Percentiles rank a stretch among this genome's conserved stretches.
phyloP scores from a whole-genome alignment of 2,888 invertebrate species.

The Ligdia adustata region DNA sequence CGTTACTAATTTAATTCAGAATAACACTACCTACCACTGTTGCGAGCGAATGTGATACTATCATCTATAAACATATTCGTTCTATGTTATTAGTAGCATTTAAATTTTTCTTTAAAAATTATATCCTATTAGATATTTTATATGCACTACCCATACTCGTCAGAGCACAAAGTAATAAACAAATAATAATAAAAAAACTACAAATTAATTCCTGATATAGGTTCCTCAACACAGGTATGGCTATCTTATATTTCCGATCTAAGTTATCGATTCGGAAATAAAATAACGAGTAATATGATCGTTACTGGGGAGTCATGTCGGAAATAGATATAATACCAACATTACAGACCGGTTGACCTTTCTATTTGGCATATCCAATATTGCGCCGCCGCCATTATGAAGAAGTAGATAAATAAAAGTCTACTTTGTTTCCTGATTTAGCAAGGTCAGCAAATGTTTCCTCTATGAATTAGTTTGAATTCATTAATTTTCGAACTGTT shows the following conservation, averaged over 20 bases:
- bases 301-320: slow-evolving; percentile 41
- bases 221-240: neutral
- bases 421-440: slow-evolving; percentile 51
- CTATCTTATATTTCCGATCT: neutral
- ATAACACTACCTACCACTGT: too few relatives aligned
- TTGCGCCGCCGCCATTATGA: slow-evolving; percentile 24
- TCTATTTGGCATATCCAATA: slow-evolving; percentile 54
- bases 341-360: slow-evolving; percentile 53
- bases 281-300: slow-evolving; percentile 3
- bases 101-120: too few relatives aligned
- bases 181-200: too few relatives aligned
- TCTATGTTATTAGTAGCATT: too few relatives aligned
- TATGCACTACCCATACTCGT: too few relatives aligned
- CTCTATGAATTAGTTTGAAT: slow-evolving; percentile 51
- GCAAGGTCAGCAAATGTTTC: slow-evolving; percentile 55
- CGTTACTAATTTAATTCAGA: too few relatives aligned
- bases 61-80: too few relatives aligned
- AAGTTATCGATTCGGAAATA: slow-evolving; percentile 5
- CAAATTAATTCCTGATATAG: too few relatives aligned
- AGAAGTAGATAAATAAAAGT: slow-evolving; percentile 49
- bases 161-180: too few relatives aligned
- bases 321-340: slow-evolving; percentile 45
- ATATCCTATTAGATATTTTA: too few relatives aligned
- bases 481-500: slow-evolving; percentile 30
- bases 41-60: too few relatives aligned